Conservation (phyloP, 2,113 vertebrate genomes). For the Hiodon alosoides region DNA sequence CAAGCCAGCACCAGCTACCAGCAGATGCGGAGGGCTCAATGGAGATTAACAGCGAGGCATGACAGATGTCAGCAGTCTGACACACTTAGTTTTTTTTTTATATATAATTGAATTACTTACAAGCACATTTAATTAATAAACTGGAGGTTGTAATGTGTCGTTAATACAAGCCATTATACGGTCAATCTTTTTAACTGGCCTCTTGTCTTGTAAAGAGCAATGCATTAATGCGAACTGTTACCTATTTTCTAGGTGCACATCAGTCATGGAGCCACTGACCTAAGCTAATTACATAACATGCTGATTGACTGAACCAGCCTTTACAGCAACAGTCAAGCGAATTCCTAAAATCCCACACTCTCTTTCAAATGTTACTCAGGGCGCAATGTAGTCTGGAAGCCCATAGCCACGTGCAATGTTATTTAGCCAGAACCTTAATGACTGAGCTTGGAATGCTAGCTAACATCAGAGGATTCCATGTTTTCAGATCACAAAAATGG, state of each 20-base stretch:
- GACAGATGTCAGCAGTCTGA: neutral
- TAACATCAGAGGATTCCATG: neutral
- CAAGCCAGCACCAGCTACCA: neutral
- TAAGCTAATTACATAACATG: constrained; percentile 25
- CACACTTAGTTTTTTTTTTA: neutral
- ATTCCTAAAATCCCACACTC: neutral
- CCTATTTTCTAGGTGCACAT: constrained; percentile 4
- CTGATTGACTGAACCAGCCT: constrained; percentile 9
- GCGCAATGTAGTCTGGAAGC: neutral
- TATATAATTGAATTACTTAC: neutral
- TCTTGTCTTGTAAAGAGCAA: neutral
- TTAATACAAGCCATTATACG: neutral
- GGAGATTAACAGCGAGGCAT: neutral
- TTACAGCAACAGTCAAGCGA: neutral
- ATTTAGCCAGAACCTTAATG: neutral
- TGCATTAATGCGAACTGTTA: neutral
- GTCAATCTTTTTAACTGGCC: neutral
- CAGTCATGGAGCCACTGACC: constrained; percentile 23
- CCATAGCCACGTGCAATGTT: neutral
- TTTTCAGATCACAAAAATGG: constrained; percentile 8
- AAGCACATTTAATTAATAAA: neutral
- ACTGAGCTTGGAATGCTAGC: neutral
- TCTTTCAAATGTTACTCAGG: constrained; percentile 4
- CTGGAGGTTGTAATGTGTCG: neutral
- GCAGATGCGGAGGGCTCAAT: neutral